phyloP scores from a whole-genome alignment of 64 coral and sea anemone genomes.

The Stichodactyla mertensii region DNA sequence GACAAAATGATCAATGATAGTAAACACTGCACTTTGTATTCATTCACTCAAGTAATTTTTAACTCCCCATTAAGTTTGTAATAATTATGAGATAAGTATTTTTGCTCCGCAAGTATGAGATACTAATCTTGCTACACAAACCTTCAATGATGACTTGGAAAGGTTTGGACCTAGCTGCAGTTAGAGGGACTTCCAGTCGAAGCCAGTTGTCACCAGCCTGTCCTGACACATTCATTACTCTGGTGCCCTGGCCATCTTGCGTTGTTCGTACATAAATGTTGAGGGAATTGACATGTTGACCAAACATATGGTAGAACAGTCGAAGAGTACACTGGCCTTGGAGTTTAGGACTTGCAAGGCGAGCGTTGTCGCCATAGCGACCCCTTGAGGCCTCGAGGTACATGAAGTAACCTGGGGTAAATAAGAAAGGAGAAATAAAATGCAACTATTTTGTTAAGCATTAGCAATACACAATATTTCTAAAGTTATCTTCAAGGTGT shows the following conservation, averaged over 20 bases:
- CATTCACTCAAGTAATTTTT: too few species aligned
- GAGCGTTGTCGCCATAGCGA: constrained; percentile 74
- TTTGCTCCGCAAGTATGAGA: too few species aligned
- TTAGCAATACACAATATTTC: too few species aligned
- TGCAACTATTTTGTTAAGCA: too few species aligned
- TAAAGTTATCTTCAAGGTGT: too few species aligned
- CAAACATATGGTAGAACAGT: constrained; percentile 97
- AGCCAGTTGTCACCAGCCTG: constrained; percentile 80
- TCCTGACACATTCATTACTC: constrained; percentile 54
- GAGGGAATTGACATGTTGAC: constrained; percentile 60
- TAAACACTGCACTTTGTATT: too few species aligned
- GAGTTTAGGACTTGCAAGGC: constrained; percentile 67
- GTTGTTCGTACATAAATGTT: constrained; percentile 76
- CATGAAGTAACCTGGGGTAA: constrained; percentile 68
- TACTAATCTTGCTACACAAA: neutral
- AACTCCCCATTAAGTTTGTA: too few species aligned
- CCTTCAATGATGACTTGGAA: constrained; percentile 96
- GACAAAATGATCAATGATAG: too few species aligned
- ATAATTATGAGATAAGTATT: too few species aligned
- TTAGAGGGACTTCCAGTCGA: constrained; percentile 16
- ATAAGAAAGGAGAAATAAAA: neutral
- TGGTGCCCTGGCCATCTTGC: constrained; percentile 40
- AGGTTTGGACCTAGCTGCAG: constrained; percentile 32
- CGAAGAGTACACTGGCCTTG: constrained; percentile 66
- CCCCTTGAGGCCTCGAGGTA: constrained; percentile 68